Conservation (phyloP, 92 coral and sea anemone species). For the Umimayanthus chanpuru region DNA sequence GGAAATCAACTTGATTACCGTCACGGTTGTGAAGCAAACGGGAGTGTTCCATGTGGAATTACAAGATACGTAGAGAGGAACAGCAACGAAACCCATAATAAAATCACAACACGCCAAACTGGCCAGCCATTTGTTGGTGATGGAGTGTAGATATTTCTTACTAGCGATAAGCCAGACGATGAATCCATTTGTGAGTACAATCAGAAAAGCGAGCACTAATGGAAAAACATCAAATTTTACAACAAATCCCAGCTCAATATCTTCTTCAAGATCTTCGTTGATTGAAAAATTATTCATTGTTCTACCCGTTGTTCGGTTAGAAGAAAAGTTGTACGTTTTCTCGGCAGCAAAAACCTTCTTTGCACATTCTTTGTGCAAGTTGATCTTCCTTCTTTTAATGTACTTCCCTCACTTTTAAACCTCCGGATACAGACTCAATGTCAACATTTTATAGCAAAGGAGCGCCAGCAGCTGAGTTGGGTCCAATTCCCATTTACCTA, state of each 20-base stretch:
- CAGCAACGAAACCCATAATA: slow-evolving; percentile 19
- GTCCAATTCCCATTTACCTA: background rate
- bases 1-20: slow-evolving; percentile 27
- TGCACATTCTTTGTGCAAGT: too few species aligned
- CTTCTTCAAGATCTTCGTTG: background rate
- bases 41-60: slow-evolving; percentile 19
- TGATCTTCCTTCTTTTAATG: background rate
- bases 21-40: background rate
- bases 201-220: slow-evolving; percentile 11
- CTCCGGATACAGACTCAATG: background rate
- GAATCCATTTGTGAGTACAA: slow-evolving; percentile 15
- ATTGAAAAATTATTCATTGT: background rate
- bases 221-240: background rate
- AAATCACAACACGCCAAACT: slow-evolving; percentile 43
- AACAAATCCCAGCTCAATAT: background rate
- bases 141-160: slow-evolving; percentile 3
- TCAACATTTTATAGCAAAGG: background rate
- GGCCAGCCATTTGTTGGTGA: slow-evolving; percentile 37
- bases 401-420: background rate
- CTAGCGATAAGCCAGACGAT: background rate
- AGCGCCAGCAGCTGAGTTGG: background rate
- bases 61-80: slow-evolving; percentile 23
- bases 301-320: background rate
- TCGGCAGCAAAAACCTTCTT: background rate
- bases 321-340: background rate